Conservation (phyloP, 92 coral and sea anemone genomes). For the Epizoanthus scotinus region DNA sequence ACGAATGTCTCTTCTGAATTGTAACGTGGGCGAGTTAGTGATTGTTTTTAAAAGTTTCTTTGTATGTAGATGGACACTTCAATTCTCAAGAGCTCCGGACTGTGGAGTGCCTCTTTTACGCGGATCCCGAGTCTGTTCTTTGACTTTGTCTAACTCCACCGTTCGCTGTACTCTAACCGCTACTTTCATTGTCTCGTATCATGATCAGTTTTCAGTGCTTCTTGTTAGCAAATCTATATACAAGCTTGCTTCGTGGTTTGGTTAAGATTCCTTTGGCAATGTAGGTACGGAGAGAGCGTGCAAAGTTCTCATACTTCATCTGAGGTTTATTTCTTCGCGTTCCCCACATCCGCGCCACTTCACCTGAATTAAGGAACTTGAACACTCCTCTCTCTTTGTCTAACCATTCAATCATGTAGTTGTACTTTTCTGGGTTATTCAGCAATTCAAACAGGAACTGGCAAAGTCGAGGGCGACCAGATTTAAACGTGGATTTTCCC, state of each 20-base stretch:
- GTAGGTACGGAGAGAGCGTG: conserved; percentile 94
- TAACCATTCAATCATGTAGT: conserved; percentile 93
- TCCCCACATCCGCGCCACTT: conserved; percentile 98
- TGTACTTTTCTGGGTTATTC: conserved; percentile 76
- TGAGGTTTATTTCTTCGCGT: conserved; percentile 87
- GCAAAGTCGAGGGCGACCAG: conserved; percentile 97
- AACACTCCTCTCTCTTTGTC: conserved; percentile 93
- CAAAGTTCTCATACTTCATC: conserved; percentile 99
- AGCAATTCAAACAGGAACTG: conserved; percentile 88
- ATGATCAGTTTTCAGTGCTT: conserved; percentile 26
- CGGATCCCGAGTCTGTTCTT: not conserved
- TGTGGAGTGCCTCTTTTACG: not conserved
- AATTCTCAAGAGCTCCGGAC: not conserved
- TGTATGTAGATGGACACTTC: not conserved
- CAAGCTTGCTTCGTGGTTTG: conserved; percentile 95
- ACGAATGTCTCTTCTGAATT: not conserved
- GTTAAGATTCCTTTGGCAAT: conserved; percentile 96
- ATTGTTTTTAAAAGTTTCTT: not conserved
- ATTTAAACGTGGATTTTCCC: conserved; percentile 58
- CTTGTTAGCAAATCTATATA: conserved; percentile 74
- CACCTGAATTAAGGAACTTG: conserved; percentile 90
- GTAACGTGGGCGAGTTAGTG: not conserved
- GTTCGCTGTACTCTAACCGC: no score
- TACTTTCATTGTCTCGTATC: not conserved
- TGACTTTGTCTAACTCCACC: not conserved